These are phyloP conservation scores for Blera fallax DNA, from an alignment of 2,888 invertebrate genomes.

Conservation along the genomic window DNA sequence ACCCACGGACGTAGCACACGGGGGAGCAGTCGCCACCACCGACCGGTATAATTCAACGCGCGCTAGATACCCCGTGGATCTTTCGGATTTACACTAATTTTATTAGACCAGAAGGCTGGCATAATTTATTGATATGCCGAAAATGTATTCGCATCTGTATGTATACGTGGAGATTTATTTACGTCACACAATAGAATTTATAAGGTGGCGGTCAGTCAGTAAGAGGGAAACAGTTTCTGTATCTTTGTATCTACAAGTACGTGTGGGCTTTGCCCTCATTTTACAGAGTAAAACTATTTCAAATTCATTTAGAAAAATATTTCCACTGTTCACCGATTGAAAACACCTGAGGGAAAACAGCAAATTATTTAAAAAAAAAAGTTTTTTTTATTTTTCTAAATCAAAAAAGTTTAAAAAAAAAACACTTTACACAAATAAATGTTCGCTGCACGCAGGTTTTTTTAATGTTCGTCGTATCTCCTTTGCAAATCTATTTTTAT, in stretches of 20 bases:
- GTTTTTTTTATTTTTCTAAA: constrained; percentile 19
- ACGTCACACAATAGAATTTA: constrained; percentile 57
- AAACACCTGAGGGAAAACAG: constrained; percentile 55
- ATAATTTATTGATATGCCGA: constrained; percentile 59
- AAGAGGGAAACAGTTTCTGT: not conserved
- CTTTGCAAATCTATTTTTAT: constrained; percentile 69
- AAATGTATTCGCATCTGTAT: not conserved
- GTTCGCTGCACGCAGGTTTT: constrained; percentile 50
- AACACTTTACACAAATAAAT: constrained; percentile 39
- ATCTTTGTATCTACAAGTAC: not conserved
- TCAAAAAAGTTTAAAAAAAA: constrained; percentile 25
- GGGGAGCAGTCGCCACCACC: not conserved
- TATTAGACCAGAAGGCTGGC: constrained; percentile 47
- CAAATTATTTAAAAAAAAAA: constrained; percentile 15
- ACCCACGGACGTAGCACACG: constrained; percentile 39
- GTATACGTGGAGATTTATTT: constrained; percentile 41
- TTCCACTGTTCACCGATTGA: constrained; percentile 18
- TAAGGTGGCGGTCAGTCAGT: constrained; percentile 47
- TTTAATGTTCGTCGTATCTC: constrained; percentile 3
- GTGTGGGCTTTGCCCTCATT: constrained; percentile 68
- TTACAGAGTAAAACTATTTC: constrained; percentile 1
- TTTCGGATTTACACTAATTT: constrained; percentile 48
- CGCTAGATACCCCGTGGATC: constrained; percentile 34
- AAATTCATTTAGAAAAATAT: not conserved
- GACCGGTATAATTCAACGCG: constrained; percentile 12